Percentiles rank a stretch among this genome's conserved stretches.
Conservation (phyloP, 2,797 vertebrate genomes). For the Heteromormyrus szaboi region DNA sequence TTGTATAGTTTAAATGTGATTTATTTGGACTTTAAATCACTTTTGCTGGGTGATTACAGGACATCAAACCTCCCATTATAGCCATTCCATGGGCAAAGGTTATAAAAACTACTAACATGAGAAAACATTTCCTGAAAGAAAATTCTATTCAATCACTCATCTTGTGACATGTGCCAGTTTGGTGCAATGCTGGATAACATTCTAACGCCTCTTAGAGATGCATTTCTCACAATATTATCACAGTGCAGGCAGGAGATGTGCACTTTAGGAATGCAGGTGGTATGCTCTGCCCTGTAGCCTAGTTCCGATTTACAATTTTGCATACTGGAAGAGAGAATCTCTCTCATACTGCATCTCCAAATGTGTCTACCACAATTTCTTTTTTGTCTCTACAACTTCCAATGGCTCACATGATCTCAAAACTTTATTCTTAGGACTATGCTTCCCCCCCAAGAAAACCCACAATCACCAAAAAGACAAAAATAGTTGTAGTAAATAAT, state of each 20-base stretch:
- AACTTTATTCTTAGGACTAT: not conserved
- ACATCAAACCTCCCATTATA: not conserved
- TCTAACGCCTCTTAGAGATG: not conserved
- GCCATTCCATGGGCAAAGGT: not conserved
- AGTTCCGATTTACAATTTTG: not conserved
- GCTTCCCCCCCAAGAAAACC: not conserved
- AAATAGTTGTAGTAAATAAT: conserved; percentile 39
- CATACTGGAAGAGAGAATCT: not conserved
- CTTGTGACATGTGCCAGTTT: not conserved
- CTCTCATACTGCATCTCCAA: not conserved
- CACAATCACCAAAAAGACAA: conserved; percentile 33
- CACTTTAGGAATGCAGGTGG: not conserved
- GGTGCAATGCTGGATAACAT: not conserved
- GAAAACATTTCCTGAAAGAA: not conserved
- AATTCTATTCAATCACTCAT: not conserved
- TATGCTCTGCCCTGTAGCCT: not conserved
- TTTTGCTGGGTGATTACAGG: not conserved
- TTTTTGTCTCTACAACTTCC: not conserved
- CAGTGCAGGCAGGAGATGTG: not conserved
- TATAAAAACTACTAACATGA: not conserved
- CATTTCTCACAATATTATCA: not conserved
- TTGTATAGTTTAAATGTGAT: not conserved
- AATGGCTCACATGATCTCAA: not conserved
- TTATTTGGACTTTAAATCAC: not conserved
- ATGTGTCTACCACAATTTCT: not conserved